Conservation (phyloP, 2,888 invertebrate species). For the Plebejus argus region DNA sequence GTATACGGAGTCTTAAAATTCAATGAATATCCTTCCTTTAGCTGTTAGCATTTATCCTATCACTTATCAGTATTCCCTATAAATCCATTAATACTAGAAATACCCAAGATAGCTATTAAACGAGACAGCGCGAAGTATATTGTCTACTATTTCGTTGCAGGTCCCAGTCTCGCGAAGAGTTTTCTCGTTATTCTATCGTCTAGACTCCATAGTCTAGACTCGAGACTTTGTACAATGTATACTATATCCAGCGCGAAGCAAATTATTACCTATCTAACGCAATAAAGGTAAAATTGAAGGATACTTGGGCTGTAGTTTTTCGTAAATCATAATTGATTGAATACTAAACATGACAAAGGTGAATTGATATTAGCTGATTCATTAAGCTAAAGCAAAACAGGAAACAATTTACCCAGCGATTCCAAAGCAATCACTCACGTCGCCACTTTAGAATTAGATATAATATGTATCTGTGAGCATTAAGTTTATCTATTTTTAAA, state of each 20-base stretch:
- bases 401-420: background rate
- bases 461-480: slow-evolving; percentile 11
- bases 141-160: slow-evolving; percentile 8
- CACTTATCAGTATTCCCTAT: background rate
- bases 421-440: background rate
- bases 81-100: background rate
- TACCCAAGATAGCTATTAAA: background rate
- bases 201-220: slow-evolving; percentile 13
- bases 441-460: slow-evolving; percentile 14
- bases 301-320: background rate
- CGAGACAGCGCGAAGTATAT: background rate
- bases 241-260: background rate
- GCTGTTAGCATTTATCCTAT: background rate
- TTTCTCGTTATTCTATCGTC: slow-evolving; percentile 19
- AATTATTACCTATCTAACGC: background rate
- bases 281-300: background rate
- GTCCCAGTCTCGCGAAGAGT: slow-evolving; percentile 3
- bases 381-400: background rate
- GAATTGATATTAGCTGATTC: background rate
- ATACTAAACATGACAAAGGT: background rate
- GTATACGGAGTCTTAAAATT: background rate
- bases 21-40: background rate
- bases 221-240: background rate
- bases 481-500: background rate
- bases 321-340: background rate